Base-by-base conservation (phyloP, 2,113 vertebrate species). In the Rhinoderma darwinii region DNA sequence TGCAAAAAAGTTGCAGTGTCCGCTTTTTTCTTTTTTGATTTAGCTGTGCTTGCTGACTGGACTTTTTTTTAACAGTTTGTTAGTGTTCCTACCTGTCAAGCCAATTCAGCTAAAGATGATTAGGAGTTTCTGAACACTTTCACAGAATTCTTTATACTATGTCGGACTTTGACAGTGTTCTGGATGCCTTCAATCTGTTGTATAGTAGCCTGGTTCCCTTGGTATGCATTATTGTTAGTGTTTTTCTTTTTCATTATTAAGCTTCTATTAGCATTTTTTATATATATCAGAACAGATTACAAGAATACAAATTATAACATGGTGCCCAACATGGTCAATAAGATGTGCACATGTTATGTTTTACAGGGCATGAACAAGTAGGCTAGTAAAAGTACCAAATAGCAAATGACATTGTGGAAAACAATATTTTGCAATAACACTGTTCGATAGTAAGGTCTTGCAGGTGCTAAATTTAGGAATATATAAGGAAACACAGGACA, bases 121-220 rank as follows among this genome's bases (percentile, higher is more conserved):
- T 72, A 72, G 68, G 68, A 41, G 68, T 41, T 72, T 72, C 68
- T 39, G 68, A 72, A 72, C 35, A 72, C 68, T 72, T 72, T 72
- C 35, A 72, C 35, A 72, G 68, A 72, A 41, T 72, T 72, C 37
- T 72, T 25, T 41, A 39, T 39, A 41, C 41, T 72, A 25, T 41
- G 35, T 72, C 41, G 68, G 68, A 41, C 68, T 70, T 70, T 72
- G 68, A 72, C 68, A 72, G 22, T 72, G 27, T 72, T 72, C 37
- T 4, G 18, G 35, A 72, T 72, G 20, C 35, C 20, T 72, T 18
- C 68, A 41, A 72, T 72, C 68, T 72, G 68, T 41, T 25, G 8
- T 70, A 9, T 37, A 35, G 66, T 20, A 70, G 32, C 39, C 14
- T 18, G 37, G 35, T 15, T 39, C 54, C 59, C 25, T 59, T 22